Evolutionary conservation across 2,888 invertebrate genomes (phyloP).

Genomic region (Serrognathus titanus): DNA sequence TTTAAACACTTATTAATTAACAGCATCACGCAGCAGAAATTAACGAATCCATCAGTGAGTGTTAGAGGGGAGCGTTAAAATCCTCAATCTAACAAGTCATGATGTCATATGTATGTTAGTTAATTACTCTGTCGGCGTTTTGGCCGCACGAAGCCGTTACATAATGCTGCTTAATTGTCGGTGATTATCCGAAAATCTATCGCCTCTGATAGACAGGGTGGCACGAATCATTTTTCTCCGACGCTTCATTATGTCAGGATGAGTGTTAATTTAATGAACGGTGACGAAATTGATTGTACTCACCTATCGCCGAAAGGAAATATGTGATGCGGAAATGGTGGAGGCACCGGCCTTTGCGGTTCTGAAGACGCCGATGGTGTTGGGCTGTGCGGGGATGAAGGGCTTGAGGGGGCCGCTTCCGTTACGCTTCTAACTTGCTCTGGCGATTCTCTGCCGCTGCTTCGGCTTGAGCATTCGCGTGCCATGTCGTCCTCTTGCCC

Average conservation of each 20-base stretch:
- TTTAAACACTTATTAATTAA: conserved; percentile 46
- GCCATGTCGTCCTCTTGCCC: conserved; percentile 40
- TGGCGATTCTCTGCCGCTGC: conserved; percentile 37
- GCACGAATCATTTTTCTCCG: too few relatives aligned
- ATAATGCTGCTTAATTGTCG: conserved; percentile 3
- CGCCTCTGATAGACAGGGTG: too few relatives aligned
- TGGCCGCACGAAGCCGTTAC: conserved; percentile 17
- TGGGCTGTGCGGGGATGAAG: conserved; percentile 54
- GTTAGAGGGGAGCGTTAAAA: conserved; percentile 32
- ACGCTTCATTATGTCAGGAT: too few relatives aligned
- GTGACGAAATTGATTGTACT: conserved; percentile 31
- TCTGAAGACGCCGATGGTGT: conserved; percentile 58
- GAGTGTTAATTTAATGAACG: background rate
- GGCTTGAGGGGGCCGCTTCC: conserved; percentile 39
- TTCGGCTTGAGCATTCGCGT: conserved; percentile 43
- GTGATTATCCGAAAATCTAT: too few relatives aligned
- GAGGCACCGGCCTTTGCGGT: conserved; percentile 58
- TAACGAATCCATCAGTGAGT: conserved; percentile 36
- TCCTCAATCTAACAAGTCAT: conserved; percentile 36
- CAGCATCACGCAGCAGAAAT: conserved; percentile 43
- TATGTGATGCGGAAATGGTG: conserved; percentile 65
- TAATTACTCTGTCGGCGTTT: conserved; percentile 39
- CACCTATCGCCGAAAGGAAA: conserved; percentile 62
- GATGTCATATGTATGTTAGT: conserved; percentile 37
- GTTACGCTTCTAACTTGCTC: conserved; percentile 32